Percentiles rank a stretch among this genome's conserved stretches.
phyloP scores from a whole-genome alignment of 2,888 invertebrate species.

The Tridacna crocea region DNA sequence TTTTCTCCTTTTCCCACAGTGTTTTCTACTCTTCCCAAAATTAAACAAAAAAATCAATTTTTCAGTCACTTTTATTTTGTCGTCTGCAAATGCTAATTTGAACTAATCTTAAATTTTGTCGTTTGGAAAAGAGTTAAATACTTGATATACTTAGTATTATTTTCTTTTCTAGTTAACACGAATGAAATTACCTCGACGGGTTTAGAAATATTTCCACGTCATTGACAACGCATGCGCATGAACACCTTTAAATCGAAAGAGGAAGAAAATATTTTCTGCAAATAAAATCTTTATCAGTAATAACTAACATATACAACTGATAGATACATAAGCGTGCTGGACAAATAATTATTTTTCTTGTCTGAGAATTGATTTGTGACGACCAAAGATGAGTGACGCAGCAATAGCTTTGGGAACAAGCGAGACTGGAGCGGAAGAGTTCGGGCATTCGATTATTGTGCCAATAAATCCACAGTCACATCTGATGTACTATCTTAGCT shows the following conservation, averaged over 20 bases:
- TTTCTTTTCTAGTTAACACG: no score
- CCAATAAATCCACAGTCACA: slow-evolving; percentile 32
- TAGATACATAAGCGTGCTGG: background rate
- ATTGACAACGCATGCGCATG: background rate
- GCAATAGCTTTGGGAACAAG: slow-evolving; percentile 21
- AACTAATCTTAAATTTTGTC: no score
- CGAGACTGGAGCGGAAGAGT: slow-evolving; percentile 17
- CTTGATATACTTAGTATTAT: no score
- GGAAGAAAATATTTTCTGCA: slow-evolving; percentile 1
- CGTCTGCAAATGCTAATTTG: no score
- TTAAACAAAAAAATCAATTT: no score
- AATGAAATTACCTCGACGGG: no score
- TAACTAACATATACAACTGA: background rate
- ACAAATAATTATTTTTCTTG: background rate
- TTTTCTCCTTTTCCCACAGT: no score
- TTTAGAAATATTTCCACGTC: no score
- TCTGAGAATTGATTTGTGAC: background rate
- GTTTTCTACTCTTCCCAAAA: no score
- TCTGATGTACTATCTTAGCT: slow-evolving; percentile 37
- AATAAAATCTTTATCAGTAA: background rate
- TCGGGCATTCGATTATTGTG: slow-evolving; percentile 31
- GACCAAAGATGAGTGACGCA: slow-evolving; percentile 18
- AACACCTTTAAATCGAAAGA: background rate
- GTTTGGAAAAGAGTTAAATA: no score
- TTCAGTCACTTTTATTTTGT: no score